A percentile compares a stretch with the other conserved stretches of the same genome.
phyloP scores from a whole-genome alignment of 2,797 vertebrate species.

The Scolopax bukidnonensis region DNA sequence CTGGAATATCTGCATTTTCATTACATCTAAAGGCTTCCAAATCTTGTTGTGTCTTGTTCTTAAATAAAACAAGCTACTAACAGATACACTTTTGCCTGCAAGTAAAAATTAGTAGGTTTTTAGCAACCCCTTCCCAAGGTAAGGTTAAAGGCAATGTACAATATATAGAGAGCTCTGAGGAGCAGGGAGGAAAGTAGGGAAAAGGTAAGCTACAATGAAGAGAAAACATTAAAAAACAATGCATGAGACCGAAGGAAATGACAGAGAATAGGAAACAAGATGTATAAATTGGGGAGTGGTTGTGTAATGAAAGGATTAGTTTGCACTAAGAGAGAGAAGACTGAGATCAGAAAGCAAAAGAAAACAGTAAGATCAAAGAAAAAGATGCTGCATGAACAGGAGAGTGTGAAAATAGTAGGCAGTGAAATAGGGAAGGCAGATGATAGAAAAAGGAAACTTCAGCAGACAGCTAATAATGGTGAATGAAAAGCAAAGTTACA shows the following conservation, averaged over 20 bases:
- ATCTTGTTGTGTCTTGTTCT: neutral
- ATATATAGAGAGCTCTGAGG: neutral
- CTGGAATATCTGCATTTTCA: constrained; percentile 12
- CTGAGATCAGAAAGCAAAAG: constrained; percentile 14
- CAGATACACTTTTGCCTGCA: neutral
- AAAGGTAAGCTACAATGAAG: neutral
- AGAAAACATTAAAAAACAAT: neutral
- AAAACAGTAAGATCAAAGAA: neutral
- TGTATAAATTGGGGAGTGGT: neutral
- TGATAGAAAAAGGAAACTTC: neutral
- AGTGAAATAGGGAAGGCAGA: neutral
- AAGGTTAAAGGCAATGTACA: neutral
- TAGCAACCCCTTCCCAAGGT: neutral
- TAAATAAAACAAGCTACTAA: neutral
- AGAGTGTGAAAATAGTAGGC: neutral
- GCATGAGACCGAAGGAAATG: neutral
- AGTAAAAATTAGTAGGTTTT: neutral
- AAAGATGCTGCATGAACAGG: neutral
- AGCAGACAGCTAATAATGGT: neutral
- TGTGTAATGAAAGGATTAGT: neutral
- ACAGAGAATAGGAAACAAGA: neutral
- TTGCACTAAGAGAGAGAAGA: neutral
- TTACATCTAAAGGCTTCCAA: neutral
- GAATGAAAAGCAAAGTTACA: neutral
- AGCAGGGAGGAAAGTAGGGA: neutral